Evolutionary conservation across 2,888 invertebrate species (phyloP).

Genomic region (Diogma glabrata): DNA sequence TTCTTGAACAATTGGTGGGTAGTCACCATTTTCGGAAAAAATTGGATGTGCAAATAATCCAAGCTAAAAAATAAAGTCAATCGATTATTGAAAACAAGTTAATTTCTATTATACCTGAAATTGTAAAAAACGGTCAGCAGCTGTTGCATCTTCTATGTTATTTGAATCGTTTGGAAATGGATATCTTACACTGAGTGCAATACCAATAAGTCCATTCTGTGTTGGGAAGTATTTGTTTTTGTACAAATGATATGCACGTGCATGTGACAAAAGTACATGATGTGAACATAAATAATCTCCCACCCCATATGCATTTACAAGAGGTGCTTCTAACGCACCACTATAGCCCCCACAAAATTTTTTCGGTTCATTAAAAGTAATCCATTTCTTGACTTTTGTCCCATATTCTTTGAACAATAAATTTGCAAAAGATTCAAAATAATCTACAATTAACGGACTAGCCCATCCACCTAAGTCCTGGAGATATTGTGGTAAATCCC

Average conservation of each 20-base stretch:
- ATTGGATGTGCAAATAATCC: slow-evolving; percentile 32
- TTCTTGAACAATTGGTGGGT: slow-evolving; percentile 27
- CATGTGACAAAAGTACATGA: slow-evolving; percentile 42
- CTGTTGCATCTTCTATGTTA: slow-evolving; percentile 16
- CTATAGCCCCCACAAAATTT: slow-evolving; percentile 41
- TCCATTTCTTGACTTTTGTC: slow-evolving; percentile 43
- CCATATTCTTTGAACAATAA: slow-evolving; percentile 37
- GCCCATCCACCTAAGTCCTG: slow-evolving; percentile 44
- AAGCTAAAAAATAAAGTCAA: no score
- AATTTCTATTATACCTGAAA: slow-evolving; percentile 17
- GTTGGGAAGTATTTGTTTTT: slow-evolving; percentile 21
- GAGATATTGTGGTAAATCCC: slow-evolving; percentile 42
- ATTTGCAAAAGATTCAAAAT: slow-evolving; percentile 41
- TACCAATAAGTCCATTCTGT: slow-evolving; percentile 26
- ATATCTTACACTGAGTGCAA: slow-evolving; percentile 24
- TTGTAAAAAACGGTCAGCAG: background rate
- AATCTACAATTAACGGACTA: slow-evolving; percentile 35
- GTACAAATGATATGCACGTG: slow-evolving; percentile 31
- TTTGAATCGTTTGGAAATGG: slow-evolving; percentile 21
- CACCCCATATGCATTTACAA: slow-evolving; percentile 34
- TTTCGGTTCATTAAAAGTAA: slow-evolving; percentile 47
- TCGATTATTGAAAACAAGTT: no score
- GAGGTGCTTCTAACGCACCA: slow-evolving; percentile 20
- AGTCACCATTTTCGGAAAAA: slow-evolving; percentile 26
- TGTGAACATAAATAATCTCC: slow-evolving; percentile 42